Base-by-base conservation (phyloP, 2,797 vertebrate genomes). In the Bovichtus diacanthus region DNA sequence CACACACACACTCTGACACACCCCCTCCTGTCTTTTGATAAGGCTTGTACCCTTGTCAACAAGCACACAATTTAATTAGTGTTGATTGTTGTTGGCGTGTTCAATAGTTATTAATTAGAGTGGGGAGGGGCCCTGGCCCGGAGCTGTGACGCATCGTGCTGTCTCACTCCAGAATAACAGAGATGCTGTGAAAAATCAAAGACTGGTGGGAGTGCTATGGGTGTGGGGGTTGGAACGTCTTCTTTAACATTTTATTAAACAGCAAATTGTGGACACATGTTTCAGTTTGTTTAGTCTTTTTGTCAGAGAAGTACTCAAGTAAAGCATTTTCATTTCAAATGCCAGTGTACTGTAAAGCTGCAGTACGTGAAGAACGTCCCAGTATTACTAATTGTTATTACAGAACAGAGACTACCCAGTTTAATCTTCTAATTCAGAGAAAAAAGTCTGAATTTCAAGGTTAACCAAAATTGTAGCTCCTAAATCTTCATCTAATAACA, bases 1-100 rank as follows among this genome's bases (percentile, higher is more conserved):
- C 69, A 44, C 51, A 65, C 64, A 69, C 70, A 72, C 70, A 76
- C 41, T 8, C 41, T 0, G 12, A 65, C 54, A 67, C 69, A 67
- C 75, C 68, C 68, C 58, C 70, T 81, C 59, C 31, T 83, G 80
- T 77, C 70, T 80, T 82, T 87, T 84, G 82, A 90, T 88, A 81
- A 83, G 94, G 87, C 95, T 92, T 93, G 93, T 94, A 92, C 95
- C 94, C 94, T 96, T 95, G 95, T 96, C 95, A 94, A 95, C 96
- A 96, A 95, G 94, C 94, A 92, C 94, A 94, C 96, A 94, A 96
- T 97, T 91, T 97, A 97, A 97, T 97, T 97, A 97, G 96, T 95
- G 95, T 94, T 96, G 96, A 97, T 97, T 96, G 96, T 96, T 95
- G 94, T 95, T 96, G 88, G 86, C 88, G 61, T 96, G 95, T 96